Conservation (phyloP, 2,888 invertebrate species). For the Diabrotica balteata region DNA sequence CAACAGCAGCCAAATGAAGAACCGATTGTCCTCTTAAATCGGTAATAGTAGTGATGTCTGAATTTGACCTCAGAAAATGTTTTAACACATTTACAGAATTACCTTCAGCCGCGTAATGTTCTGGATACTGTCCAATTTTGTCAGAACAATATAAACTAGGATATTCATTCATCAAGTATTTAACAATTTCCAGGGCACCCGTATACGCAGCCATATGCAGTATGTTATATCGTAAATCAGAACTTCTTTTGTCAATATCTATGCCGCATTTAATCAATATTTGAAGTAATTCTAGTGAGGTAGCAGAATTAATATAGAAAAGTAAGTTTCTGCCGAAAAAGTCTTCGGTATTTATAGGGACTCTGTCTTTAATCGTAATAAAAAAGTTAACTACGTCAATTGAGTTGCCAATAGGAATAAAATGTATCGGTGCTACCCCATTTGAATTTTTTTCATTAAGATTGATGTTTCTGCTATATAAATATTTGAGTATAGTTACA, state of each 20-base stretch:
- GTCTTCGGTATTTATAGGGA: slow-evolving; percentile 2
- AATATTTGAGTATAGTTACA: slow-evolving; percentile 7
- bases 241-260: background rate
- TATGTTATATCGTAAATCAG: background rate
- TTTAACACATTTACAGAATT: slow-evolving; percentile 11
- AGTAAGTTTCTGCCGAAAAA: slow-evolving; percentile 2
- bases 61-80: background rate
- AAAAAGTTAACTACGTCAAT: slow-evolving; percentile 8
- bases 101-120: slow-evolving; percentile 10
- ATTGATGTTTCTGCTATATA: background rate
- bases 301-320: slow-evolving; percentile 11
- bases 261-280: slow-evolving; percentile 5
- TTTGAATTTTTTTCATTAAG: background rate
- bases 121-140: slow-evolving; percentile 9
- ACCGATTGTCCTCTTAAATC: background rate
- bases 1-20: slow-evolving; percentile 10
- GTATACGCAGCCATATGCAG: slow-evolving; percentile 14
- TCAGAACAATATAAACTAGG: background rate
- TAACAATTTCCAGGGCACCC: slow-evolving; percentile 10
- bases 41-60: background rate
- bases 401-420: slow-evolving; percentile 12
- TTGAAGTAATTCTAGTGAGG: slow-evolving; percentile 5
- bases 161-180: slow-evolving; percentile 4
- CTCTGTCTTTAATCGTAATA: background rate
- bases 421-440: slow-evolving; percentile 13